phyloP scores from a whole-genome alignment of 2,113 vertebrate genomes.

The Passer montanus region DNA sequence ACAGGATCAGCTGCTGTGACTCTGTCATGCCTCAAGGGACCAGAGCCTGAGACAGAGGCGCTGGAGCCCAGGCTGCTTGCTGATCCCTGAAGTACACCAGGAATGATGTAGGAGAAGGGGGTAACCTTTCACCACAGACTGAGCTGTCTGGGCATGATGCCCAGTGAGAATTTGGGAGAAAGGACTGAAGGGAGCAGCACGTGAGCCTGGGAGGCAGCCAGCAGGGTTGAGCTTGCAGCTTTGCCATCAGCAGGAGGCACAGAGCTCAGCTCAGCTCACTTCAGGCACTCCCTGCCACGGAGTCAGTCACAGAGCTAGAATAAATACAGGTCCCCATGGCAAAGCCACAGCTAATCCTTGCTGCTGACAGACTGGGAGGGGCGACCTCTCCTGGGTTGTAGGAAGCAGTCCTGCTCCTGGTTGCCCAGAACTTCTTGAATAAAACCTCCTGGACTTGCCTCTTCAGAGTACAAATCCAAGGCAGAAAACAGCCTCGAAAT shows the following conservation, averaged over 20 bases:
- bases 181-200: neutral
- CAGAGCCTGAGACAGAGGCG: accelerated
- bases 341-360: neutral
- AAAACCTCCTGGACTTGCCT: neutral
- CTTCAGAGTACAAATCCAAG: neutral
- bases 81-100: neutral
- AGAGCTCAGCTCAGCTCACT: neutral
- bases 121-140: neutral
- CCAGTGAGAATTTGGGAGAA: neutral
- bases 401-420: neutral
- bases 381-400: neutral
- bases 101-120: neutral
- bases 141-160: neutral
- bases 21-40: neutral
- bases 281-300: neutral
- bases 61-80: neutral
- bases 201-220: accelerated
- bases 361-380: neutral
- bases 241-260: neutral
- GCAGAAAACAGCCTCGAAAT: neutral
- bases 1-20: neutral
- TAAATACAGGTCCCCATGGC: neutral
- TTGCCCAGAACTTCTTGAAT: neutral
- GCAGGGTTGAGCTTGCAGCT: neutral
- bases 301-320: neutral